Conservation (phyloP, 2,888 invertebrate species). For the Parnassius mnemosyne region DNA sequence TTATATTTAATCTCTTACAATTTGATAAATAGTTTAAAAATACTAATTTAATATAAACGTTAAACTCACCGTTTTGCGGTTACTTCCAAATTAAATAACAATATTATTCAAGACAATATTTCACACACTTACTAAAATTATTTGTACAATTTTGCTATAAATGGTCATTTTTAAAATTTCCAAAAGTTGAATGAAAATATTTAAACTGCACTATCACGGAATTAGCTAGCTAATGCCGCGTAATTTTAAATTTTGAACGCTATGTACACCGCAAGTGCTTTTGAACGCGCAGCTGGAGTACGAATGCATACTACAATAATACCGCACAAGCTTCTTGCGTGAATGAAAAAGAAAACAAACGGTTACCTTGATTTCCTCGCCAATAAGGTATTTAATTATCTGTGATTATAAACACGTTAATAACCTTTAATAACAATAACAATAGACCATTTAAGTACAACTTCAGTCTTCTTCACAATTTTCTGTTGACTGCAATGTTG, state of each 20-base stretch:
- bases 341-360: constrained; percentile 36
- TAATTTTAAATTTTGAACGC: constrained; percentile 25
- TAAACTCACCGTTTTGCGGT: constrained; percentile 27
- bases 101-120: constrained; percentile 20
- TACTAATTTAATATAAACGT: constrained; percentile 8
- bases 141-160: constrained; percentile 76
- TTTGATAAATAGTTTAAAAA: neutral
- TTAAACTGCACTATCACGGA: constrained; percentile 10
- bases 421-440: no score
- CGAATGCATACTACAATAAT: constrained; percentile 53
- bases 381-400: constrained; percentile 32
- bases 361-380: constrained; percentile 61
- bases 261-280: constrained; percentile 37
- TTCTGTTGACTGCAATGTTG: no score
- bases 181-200: constrained; percentile 6
- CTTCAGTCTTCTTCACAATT: no score
- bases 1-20: no score
- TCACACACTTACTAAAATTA: constrained; percentile 73
- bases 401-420: neutral
- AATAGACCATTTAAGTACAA: no score
- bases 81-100: constrained; percentile 2
- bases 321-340: constrained; percentile 35
- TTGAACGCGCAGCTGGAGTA: constrained; percentile 47
- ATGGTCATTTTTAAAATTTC: constrained; percentile 60
- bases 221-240: constrained; percentile 8